Evolutionary conservation across 1,140 invertebrate species (phyloP).

Genomic region (Chymomyza costata): DNA sequence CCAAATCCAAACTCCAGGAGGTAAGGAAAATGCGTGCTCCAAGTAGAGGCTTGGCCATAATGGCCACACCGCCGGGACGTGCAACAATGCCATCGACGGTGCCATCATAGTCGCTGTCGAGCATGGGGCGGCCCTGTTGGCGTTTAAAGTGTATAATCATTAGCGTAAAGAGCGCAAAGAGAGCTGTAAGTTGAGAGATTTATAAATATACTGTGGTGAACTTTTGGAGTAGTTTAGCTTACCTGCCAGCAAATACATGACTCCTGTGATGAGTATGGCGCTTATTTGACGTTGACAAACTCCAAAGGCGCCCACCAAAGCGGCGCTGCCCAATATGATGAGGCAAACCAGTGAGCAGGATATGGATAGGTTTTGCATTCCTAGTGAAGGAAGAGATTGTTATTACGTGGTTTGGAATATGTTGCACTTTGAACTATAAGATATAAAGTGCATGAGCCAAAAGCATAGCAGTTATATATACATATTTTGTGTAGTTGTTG

Average conservation of each 20-base stretch:
- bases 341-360: conserved; percentile 92
- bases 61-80: conserved; percentile 74
- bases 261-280: conserved; percentile 91
- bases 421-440: background rate
- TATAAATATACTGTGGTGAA: background rate
- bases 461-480: no score
- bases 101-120: conserved; percentile 78
- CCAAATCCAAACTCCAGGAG: conserved; percentile 88
- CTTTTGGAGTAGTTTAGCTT: conserved; percentile 44
- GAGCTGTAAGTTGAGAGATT: conserved; percentile 78
- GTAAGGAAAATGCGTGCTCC: conserved; percentile 84
- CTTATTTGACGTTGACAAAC: conserved; percentile 91
- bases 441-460: no score
- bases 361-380: conserved; percentile 95
- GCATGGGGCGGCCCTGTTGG: conserved; percentile 80
- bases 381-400: conserved; percentile 75
- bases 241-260: conserved; percentile 94
- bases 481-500: no score
- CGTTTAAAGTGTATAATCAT: conserved; percentile 94
- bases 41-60: conserved; percentile 74
- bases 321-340: conserved; percentile 88
- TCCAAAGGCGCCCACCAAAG: conserved; percentile 89
- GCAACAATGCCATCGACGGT: conserved; percentile 84
- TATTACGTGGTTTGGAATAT: background rate
- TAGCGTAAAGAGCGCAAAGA: conserved; percentile 91